Evolutionary conservation across 2,888 invertebrate genomes (phyloP).

Genomic region (Ennomos fuscantarius): DNA sequence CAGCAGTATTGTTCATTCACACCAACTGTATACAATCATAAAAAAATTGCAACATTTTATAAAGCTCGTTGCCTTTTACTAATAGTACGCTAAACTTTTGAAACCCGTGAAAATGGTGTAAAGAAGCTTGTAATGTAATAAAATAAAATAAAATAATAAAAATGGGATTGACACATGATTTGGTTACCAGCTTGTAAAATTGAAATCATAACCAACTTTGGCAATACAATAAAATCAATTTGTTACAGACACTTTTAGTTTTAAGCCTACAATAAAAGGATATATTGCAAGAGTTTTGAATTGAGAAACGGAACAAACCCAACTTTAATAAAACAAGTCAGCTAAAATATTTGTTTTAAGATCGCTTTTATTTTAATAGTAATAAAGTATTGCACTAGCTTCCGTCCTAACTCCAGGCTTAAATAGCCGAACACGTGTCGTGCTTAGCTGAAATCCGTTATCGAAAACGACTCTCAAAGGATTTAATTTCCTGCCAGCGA

Average conservation of each 20-base stretch:
- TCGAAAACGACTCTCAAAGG: slow-evolving; percentile 81
- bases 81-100: not conserved
- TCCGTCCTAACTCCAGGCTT: slow-evolving; percentile 11
- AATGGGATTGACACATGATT: not conserved
- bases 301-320: not conserved
- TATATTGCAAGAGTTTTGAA: not conserved
- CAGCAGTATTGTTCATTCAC: too few species aligned
- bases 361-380: not conserved
- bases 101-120: not conserved
- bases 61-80: too few species aligned
- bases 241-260: not conserved
- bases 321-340: not conserved
- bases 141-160: not conserved
- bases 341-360: too few species aligned
- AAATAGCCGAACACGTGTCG: slow-evolving; percentile 72
- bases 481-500: slow-evolving; percentile 83
- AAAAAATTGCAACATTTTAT: too few species aligned
- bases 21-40: too few species aligned
- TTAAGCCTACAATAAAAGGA: not conserved
- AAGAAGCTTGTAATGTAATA: too few species aligned
- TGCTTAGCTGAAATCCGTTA: slow-evolving; percentile 79
- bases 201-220: not conserved
- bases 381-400: slow-evolving; percentile 6
- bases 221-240: slow-evolving; percentile 4
- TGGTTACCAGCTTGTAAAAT: not conserved